These are phyloP conservation scores for Gadopsis marmoratus DNA, from an alignment of 2,797 vertebrate genomes.

Conservation along the genomic window DNA sequence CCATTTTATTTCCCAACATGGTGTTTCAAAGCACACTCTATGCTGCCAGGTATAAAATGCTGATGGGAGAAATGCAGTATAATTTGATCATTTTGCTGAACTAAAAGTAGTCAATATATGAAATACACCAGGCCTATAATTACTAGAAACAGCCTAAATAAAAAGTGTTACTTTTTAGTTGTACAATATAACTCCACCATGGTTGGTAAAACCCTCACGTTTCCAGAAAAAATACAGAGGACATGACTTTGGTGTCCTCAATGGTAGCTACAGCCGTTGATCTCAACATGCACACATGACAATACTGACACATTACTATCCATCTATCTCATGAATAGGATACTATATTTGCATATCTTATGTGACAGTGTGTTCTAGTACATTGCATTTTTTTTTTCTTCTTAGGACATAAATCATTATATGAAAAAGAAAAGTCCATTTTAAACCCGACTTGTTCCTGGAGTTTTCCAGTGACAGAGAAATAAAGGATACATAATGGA, in stretches of 20 bases:
- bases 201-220: background rate
- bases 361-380: constrained; percentile 7
- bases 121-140: background rate
- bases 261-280: background rate
- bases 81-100: background rate
- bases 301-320: background rate
- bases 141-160: background rate
- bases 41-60: background rate
- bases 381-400: background rate
- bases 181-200: background rate
- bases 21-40: background rate
- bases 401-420: background rate
- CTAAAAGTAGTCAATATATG: background rate
- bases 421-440: background rate
- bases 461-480: background rate
- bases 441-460: constrained; percentile 1
- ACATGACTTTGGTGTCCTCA: background rate
- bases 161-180: background rate
- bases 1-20: background rate
- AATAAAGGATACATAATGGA: constrained; percentile 18
- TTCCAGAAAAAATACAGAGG: background rate
- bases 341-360: constrained; percentile 39
- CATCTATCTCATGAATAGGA: background rate
- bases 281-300: background rate
- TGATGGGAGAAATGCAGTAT: background rate